Evolutionary conservation across 2,797 vertebrate genomes (phyloP).

Genomic region (Podarcis lilfordi): DNA sequence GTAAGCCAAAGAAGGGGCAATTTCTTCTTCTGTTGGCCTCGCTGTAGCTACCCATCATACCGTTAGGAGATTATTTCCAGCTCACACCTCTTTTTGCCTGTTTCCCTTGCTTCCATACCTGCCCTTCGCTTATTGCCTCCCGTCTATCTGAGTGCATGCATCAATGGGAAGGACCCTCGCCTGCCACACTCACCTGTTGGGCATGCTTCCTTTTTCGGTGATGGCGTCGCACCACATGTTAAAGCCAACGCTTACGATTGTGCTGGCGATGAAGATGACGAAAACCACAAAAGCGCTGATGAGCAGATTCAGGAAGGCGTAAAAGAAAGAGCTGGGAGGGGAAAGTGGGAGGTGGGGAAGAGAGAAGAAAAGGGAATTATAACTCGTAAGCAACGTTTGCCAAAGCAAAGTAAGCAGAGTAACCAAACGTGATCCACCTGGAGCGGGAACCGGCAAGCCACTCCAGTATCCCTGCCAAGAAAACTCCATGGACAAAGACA

Average conservation of each 20-base stretch:
- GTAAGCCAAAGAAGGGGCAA: no score
- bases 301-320: constrained; percentile 93
- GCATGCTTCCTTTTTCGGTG: constrained; percentile 89
- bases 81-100: constrained; percentile 1
- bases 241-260: constrained; percentile 95
- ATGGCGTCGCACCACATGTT: constrained; percentile 96
- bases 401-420: no score
- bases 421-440: no score
- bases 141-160: not conserved
- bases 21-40: not conserved
- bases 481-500: no score
- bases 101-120: not conserved
- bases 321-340: constrained; percentile 90
- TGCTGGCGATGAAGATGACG: constrained; percentile 94
- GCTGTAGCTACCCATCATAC: not conserved
- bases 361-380: constrained; percentile 58
- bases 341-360: not conserved
- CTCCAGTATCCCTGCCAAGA: no score
- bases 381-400: constrained; percentile 47
- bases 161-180: constrained; percentile 30
- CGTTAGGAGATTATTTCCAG: not conserved
- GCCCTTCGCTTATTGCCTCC: not conserved
- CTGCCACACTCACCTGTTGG: constrained; percentile 85
- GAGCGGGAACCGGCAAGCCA: no score
- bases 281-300: constrained; percentile 92